phyloP scores from a whole-genome alignment of 30 jellyfish, hydroid and myxozoan genomes.

The Hydractinia symbiolongicarpus region DNA sequence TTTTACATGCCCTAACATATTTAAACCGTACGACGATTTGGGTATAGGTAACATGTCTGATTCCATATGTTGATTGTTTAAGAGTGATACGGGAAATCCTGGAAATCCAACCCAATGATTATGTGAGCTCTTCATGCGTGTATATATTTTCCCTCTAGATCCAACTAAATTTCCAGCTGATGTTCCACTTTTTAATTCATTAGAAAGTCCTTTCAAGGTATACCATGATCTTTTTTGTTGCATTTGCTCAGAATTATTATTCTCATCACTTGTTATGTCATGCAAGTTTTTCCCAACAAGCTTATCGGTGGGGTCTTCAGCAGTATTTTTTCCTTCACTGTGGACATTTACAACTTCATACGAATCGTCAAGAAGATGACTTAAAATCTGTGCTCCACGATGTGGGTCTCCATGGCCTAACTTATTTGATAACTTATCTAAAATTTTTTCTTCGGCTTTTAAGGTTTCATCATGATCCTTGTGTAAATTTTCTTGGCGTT shows the following conservation, averaged over 20 bases:
- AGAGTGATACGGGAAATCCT: conserved; percentile 21
- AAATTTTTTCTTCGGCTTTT: conserved; percentile 18
- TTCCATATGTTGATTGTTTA: neutral
- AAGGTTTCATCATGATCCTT: conserved; percentile 38
- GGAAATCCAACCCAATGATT: conserved; percentile 12
- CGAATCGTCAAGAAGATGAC: conserved; percentile 44
- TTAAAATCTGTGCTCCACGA: conserved; percentile 51
- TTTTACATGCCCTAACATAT: neutral
- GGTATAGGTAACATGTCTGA: neutral
- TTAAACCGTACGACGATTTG: neutral
- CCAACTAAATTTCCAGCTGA: conserved; percentile 13
- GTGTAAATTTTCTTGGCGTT: conserved; percentile 56
- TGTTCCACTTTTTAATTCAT: neutral
- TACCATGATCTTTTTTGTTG: neutral
- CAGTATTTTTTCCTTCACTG: neutral
- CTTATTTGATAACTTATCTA: conserved; percentile 3
- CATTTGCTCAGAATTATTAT: neutral
- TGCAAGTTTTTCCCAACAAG: neutral
- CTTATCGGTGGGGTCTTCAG: neutral
- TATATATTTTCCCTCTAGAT: neutral
- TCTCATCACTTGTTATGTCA: neutral
- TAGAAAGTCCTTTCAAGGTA: conserved; percentile 1
- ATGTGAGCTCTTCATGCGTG: neutral
- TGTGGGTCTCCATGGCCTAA: conserved; percentile 74
- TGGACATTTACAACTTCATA: conserved; percentile 24